Percentiles rank a stretch among this genome's conserved stretches.
These are phyloP conservation scores for Anolis sagrei DNA, from an alignment of 2,113 vertebrate genomes.

Conservation along the genomic window DNA sequence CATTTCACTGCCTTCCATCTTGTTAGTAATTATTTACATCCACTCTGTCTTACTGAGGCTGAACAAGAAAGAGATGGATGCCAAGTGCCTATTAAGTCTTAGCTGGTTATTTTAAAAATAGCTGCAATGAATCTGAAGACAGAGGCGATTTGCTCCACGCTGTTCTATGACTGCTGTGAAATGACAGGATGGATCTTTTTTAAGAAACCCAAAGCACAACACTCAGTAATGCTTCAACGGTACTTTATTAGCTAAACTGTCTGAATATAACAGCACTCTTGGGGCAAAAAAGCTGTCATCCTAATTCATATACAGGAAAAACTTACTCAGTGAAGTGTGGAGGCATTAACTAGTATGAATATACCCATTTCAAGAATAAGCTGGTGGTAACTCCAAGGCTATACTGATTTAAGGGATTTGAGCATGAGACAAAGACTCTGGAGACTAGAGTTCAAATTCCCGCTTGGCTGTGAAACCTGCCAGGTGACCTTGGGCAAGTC, in stretches of 20 bases:
- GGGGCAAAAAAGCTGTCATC: conserved; percentile 10
- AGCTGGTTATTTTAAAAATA: neutral
- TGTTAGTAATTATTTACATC: conserved; percentile 10
- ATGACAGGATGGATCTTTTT: conserved; percentile 1
- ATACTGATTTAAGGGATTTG: neutral
- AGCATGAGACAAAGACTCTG: too few relatives aligned
- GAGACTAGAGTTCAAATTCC: too few relatives aligned
- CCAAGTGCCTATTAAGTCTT: neutral
- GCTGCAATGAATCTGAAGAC: neutral
- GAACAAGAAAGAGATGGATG: neutral
- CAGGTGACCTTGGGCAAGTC: too few relatives aligned
- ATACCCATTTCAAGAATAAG: neutral
- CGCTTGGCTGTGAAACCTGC: too few relatives aligned
- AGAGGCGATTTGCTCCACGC: neutral
- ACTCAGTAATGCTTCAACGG: neutral
- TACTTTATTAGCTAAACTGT: conserved; percentile 3
- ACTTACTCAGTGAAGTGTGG: neutral
- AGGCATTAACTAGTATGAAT: neutral
- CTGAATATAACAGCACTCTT: conserved; percentile 4
- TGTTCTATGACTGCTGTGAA: conserved; percentile 3
- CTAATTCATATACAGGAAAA: conserved; percentile 6
- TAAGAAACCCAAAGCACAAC: neutral
- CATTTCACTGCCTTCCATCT: neutral
- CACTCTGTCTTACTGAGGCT: neutral
- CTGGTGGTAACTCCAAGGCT: neutral